Base-by-base conservation (phyloP, 1,140 invertebrate species). In the Drosophila triauraria region DNA sequence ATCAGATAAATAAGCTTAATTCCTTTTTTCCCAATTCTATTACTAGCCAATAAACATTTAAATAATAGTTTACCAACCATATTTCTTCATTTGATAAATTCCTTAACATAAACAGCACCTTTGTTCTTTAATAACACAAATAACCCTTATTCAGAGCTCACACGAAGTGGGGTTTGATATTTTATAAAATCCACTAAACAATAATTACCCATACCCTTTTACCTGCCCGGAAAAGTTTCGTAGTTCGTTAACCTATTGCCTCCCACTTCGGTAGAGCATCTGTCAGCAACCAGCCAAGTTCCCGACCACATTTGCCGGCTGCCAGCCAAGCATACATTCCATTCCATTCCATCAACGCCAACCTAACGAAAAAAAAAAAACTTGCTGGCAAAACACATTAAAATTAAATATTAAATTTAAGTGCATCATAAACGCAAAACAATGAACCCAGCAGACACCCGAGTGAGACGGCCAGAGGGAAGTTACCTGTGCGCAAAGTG, bases 401-500 rank as follows among this genome's bases (percentile, higher is more conserved):
- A 87, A 87, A 87, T 87, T 87, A 87, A 87, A 87, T 87, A 87
- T 87, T 87, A 87, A 87, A 80, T 74, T 87, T 80, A 82, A 87
- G 80, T 70, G 79, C 83, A 76, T 82, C 76, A 75, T 82, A 87
- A 87, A 87, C 63, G 70, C 51, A 74, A 72, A 67, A 79, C 84
- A 82, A 87, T 80, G 62, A 77, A 86, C 59, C 65, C 84, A 62
- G 42, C 80, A 65, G 62, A 64, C 63, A 57, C 54, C 32, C 51
- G 20, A 57, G 46, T 51, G 35, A 17, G 57, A 40, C 56, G 40
- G 60, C 10, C 5, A 23, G 6, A 10, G 54, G 27, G 25, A 62
- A 44, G 58, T 56, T 78, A 75, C 51, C 75, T 75, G 65, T 27
- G 38, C 44, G 43, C 68, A 78, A 80, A 69, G 60, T 74, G 67